Base-by-base conservation (phyloP, 1,140 invertebrate genomes). In the Prorops nasuta region DNA sequence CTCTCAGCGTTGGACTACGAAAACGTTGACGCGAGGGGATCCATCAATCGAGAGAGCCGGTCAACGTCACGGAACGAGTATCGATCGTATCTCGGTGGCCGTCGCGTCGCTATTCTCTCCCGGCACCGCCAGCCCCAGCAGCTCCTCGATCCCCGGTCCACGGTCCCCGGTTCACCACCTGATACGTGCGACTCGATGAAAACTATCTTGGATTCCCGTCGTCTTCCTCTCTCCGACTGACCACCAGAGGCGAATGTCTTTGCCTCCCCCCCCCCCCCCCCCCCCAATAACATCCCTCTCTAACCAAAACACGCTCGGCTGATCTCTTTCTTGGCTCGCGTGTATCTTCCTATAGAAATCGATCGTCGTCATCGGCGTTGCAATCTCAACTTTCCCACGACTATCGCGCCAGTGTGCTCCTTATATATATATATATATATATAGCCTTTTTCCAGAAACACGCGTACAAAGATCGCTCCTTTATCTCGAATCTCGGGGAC, bases 71-170 rank as follows among this genome's bases (percentile, higher is more conserved):
- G 47, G 38, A 39, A 19, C 49, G 56, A 56, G 45, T 51, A 44
- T 53, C 57, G 65, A 64, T 69, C 54, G 53, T 64, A 67, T 66
- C 66, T n/a, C n/a, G n/a, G n/a, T n/a, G 66, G 60, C 56, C 32
- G 35, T 49, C 8, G 47, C 28, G 40, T 42, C 44, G 51, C 60
- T 49, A 37, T 41, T 51, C 49, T 53, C 56, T 43, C 53, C 49
- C 35, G 20, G 54, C 49, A 37, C 47, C 47, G 49, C 50, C 42
- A 60, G 56, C 52, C 35, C 54, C 51, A 54, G 46, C 24, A 28
- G n/a, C n/a, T n/a, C n/a, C n/a, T n/a, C n/a, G n/a, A n/a, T n/a
- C n/a, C n/a, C n/a, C n/a, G n/a, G n/a, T n/a, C n/a, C n/a, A n/a
- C n/a, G n/a, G n/a, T n/a, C n/a, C n/a, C n/a, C n/a, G n/a, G n/a